phyloP scores from a whole-genome alignment of 2,888 invertebrate species.

The Pseudolycoriella hygida region DNA sequence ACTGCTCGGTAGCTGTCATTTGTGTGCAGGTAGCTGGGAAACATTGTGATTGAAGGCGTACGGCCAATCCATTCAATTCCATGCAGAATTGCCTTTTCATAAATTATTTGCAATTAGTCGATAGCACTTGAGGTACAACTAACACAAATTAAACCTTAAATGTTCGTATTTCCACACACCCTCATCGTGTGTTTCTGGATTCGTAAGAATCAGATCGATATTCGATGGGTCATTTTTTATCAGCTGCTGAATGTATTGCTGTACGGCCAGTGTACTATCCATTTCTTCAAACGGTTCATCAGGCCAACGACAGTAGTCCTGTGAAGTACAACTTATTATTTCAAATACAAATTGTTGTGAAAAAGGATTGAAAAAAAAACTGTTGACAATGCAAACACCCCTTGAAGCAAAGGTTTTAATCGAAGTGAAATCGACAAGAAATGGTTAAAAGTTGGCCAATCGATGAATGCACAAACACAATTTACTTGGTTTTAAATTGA shows the following conservation, averaged over 20 bases:
- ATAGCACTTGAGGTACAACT: neutral
- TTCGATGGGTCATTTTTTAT: conserved; percentile 85
- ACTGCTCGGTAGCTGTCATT: conserved; percentile 99
- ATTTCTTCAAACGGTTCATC: conserved; percentile 98
- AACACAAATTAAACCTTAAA: conserved; percentile 42
- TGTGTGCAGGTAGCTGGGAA: conserved; percentile 94
- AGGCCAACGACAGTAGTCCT: conserved; percentile 97
- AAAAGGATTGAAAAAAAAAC: neutral
- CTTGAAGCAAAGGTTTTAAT: neutral
- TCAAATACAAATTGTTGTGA: neutral
- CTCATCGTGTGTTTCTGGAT: conserved; percentile 95
- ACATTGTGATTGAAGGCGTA: conserved; percentile 88
- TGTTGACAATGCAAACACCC: neutral
- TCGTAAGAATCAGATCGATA: conserved; percentile 84
- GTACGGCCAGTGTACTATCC: conserved; percentile 97
- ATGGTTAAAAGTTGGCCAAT: neutral
- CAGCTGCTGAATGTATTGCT: conserved; percentile 96
- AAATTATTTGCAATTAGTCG: neutral
- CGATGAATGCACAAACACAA: neutral
- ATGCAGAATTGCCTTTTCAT: conserved; percentile 86
- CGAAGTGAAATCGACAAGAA: neutral
- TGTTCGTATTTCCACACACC: conserved; percentile 99
- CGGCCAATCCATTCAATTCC: conserved; percentile 97
- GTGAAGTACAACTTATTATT: conserved; percentile 8
- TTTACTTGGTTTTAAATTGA: neutral